phyloP scores from a whole-genome alignment of 2,888 invertebrate species.

The Lysandra bellargus region DNA sequence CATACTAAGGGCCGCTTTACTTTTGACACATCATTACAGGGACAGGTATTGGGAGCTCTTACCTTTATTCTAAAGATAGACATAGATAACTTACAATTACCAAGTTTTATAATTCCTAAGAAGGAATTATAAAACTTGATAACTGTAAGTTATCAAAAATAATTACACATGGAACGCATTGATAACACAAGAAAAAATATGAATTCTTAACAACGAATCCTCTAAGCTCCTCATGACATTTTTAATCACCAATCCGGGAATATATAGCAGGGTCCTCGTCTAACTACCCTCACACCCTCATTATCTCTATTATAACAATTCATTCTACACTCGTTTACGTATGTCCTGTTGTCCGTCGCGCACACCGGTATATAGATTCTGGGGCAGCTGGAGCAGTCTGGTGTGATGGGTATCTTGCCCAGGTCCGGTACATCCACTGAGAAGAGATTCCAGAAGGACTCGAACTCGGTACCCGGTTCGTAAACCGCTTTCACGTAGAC shows the following conservation, averaged over 20 bases:
- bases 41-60: too few relatives aligned
- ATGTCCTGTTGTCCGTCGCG: conserved; percentile 50
- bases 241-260: conserved; percentile 8
- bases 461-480: neutral
- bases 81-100: too few relatives aligned
- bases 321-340: conserved; percentile 52
- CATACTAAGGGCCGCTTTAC: too few relatives aligned
- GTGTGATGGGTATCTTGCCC: conserved; percentile 2
- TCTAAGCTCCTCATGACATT: too few relatives aligned
- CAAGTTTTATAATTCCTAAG: too few relatives aligned
- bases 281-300: neutral
- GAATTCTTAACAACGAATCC: too few relatives aligned
- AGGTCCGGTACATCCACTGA: neutral
- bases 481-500: neutral
- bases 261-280: neutral
- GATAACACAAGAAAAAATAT: too few relatives aligned
- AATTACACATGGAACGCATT: too few relatives aligned
- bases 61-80: too few relatives aligned
- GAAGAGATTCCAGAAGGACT: neutral
- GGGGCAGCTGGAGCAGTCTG: neutral
- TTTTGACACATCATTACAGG: too few relatives aligned
- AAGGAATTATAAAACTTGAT: too few relatives aligned
- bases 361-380: conserved; percentile 57
- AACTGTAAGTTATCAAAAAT: too few relatives aligned
- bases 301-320: conserved; percentile 45